Percentiles rank a stretch among this genome's conserved stretches.
Conservation (phyloP, 1,140 invertebrate species). For the Dysdera silvatica region DNA sequence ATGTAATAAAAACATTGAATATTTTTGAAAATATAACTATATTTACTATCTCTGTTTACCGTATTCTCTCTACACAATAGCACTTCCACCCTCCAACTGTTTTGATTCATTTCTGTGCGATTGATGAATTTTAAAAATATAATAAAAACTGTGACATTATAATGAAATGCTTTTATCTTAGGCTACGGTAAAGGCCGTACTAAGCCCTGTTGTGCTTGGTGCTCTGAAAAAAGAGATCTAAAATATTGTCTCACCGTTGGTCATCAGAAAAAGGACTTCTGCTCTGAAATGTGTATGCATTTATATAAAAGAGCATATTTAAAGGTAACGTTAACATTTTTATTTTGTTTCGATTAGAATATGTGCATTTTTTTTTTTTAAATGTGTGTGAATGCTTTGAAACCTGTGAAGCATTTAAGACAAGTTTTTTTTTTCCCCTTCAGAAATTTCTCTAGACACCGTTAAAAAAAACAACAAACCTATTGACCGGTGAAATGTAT, state of each 20-base stretch:
- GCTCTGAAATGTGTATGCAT: slow-evolving; percentile 76
- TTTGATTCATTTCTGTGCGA: too few species aligned
- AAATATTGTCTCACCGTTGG: slow-evolving; percentile 58
- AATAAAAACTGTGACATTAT: background rate
- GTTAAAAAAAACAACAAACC: too few species aligned
- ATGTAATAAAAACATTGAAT: too few species aligned
- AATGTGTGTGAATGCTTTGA: slow-evolving; percentile 6
- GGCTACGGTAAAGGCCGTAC: slow-evolving; percentile 20
- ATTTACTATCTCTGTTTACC: too few species aligned
- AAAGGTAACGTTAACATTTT: slow-evolving; percentile 47
- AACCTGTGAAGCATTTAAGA: too few species aligned
- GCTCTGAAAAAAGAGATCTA: slow-evolving; percentile 31
- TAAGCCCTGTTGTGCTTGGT: slow-evolving; percentile 34
- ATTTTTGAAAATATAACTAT: too few species aligned
- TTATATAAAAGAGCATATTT: slow-evolving; percentile 79
- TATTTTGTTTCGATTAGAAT: background rate
- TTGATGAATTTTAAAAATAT: too few species aligned
- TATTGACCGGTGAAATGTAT: too few species aligned
- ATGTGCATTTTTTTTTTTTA: slow-evolving; percentile 2
- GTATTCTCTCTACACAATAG: too few species aligned
- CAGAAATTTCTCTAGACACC: too few species aligned
- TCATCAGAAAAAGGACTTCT: slow-evolving; percentile 84
- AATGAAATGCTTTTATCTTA: background rate
- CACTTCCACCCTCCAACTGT: too few species aligned
- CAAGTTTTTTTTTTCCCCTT: too few species aligned